Base-by-base conservation (phyloP, 2,888 invertebrate genomes). In the Bhutanitis thaidina region DNA sequence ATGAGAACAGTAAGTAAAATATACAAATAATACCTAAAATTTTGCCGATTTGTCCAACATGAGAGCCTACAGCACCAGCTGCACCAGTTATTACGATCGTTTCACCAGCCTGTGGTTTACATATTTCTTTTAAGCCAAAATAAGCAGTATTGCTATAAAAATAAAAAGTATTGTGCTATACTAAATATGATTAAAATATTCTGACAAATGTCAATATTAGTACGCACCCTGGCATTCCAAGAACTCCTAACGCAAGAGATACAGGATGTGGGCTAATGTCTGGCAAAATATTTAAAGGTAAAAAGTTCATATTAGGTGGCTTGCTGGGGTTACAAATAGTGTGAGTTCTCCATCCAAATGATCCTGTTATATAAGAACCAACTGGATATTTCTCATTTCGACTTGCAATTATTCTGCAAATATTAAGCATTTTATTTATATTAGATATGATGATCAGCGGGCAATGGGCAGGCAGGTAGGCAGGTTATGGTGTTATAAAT, bases 41-140 rank as follows among this genome's bases (percentile, higher is more conserved):
- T 81, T 95, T 95, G 1, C 92, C 95, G 56, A 96, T 93, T 85
- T 95, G 95, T 1, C 95, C 95, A 20, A 94, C 95, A 43, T 93
- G 90, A 52, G 91, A 93, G 5, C 95, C 96, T 10, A 95, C 95
- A 32, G 95, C 95, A 13, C 95, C 95, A 15, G 94, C 95, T 10
- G 95, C 95, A 4, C 93, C 93, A 25, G 92, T 93, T 1, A 96
- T 91, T 1, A 93, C 92, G 10, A 95, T 90, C 0, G 93, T 93
- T 75, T 96, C 95, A 8, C 94, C 94, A 3, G 90, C 61, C 77
- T 94, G 93, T 1, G 95, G 94, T 53, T 92, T 74, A 57, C 94
- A 94, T 52, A 94, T 80, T 60, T 95, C 93, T 56, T 93, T 74
- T 9, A 95, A 80, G 0, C 95, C 95, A 78, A 95, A 94, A 66